Base-by-base conservation (phyloP, 2,113 vertebrate species). In the Chauna torquata region DNA sequence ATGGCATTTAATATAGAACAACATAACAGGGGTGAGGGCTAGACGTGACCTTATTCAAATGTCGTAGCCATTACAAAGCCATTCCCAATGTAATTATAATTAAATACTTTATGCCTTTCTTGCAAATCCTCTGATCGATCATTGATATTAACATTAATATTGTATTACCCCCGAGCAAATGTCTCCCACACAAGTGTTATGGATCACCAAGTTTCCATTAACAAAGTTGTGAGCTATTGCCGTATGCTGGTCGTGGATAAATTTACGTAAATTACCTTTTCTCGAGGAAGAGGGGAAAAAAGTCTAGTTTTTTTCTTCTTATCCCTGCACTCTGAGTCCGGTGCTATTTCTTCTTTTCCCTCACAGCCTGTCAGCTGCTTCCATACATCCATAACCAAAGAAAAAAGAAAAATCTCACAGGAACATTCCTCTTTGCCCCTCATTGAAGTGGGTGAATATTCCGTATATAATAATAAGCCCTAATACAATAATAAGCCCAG, bases 201-300 rank as follows among this genome's bases (percentile, higher is more conserved):
- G 99, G 99, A 99, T 99, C 99, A 99, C 98, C 98, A 98, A 97
- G 97, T 99, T 99, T 99, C 99, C 99, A 99, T 99, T 99, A 99
- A 99, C 98, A 97, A 98, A 98, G 98, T 98, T 98, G 98, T 98
- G 98, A 98, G 98, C 98, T 96, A 96, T 98, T 96, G 98, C 96
- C 16, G 15, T 91, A n/a, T 85, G 96, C 95, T 58, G 94, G 97
- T 54, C 58, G 34, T 59, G 97, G 98, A 97, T 98, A 98, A 98
- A 98, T 98, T 98, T 98, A 98, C 97, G 96, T 98, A 98, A 98
- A 99, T 99, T 98, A 98, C 99, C 98, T 98, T 98, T 96, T 97
- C 98, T 97, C 96, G 79, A 78, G 76, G 54, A 95, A 79, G 25
- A 9, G 30, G 38, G 30, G 96, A 97, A 22, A 81, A 40, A 88